Evolutionary conservation across 2,888 invertebrate genomes (phyloP).

Genomic region (Andricus curvator): DNA sequence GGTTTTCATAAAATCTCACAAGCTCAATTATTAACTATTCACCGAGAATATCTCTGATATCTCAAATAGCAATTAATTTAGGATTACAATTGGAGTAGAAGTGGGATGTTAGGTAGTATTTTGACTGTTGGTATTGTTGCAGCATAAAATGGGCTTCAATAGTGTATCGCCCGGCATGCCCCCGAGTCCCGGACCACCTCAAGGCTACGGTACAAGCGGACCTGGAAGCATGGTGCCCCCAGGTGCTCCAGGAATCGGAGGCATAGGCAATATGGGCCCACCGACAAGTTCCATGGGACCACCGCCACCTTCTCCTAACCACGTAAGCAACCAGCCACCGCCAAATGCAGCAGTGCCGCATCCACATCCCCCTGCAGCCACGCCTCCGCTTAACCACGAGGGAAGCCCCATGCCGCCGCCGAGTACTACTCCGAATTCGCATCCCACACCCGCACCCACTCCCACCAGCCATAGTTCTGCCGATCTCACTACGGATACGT

Average conservation of each 20-base stretch:
- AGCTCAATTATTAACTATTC: not conserved
- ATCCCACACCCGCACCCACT: slow-evolving; percentile 72
- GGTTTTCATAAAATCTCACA: not conserved
- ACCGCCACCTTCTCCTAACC: slow-evolving; percentile 81
- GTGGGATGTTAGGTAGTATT: not conserved
- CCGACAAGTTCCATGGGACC: slow-evolving; percentile 83
- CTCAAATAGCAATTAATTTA: too few species aligned
- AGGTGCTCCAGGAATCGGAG: slow-evolving; percentile 69
- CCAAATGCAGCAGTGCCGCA: slow-evolving; percentile 54
- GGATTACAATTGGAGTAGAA: not conserved
- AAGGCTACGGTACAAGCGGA: slow-evolving; percentile 79
- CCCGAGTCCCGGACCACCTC: slow-evolving; percentile 82
- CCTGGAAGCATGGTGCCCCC: slow-evolving; percentile 80
- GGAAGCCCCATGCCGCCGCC: slow-evolving; percentile 80
- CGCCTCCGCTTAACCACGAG: slow-evolving; percentile 74
- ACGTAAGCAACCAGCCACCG: slow-evolving; percentile 73
- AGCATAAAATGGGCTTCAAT: slow-evolving; percentile 85
- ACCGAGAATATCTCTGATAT: too few species aligned
- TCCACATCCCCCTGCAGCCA: slow-evolving; percentile 71
- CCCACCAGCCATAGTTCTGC: slow-evolving; percentile 70
- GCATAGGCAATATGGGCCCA: slow-evolving; percentile 81
- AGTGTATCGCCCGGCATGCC: slow-evolving; percentile 81
- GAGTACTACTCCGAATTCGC: slow-evolving; percentile 80
- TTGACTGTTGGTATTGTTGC: slow-evolving; percentile 69
- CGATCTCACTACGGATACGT: slow-evolving; percentile 73